Evolutionary conservation across 2,888 invertebrate species (phyloP).

Genomic region (Caenorhabditis zanzibari): DNA sequence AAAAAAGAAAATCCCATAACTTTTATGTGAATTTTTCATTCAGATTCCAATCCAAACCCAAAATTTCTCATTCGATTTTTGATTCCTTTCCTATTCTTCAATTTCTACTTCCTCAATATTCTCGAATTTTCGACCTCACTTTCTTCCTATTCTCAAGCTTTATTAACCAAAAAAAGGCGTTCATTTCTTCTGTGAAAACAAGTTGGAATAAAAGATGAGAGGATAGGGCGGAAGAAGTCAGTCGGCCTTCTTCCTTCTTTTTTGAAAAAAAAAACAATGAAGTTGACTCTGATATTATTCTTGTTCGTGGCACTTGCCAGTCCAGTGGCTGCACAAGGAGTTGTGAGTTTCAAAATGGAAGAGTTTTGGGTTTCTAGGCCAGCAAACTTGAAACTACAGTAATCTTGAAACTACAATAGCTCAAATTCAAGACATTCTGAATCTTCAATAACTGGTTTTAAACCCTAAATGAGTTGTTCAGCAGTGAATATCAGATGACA

Average conservation of each 20-base stretch:
- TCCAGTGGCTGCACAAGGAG: neutral
- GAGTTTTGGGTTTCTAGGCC: neutral
- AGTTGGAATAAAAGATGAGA: neutral
- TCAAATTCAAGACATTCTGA: too few species aligned
- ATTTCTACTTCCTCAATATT: neutral
- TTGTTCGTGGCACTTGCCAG: conserved; percentile 9
- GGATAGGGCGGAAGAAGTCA: neutral
- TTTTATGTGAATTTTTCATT: too few species aligned
- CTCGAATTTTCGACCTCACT: neutral
- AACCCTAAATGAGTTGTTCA: too few species aligned
- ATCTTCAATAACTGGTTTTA: too few species aligned
- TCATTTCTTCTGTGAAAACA: neutral
- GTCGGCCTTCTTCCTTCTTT: neutral
- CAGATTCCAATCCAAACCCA: neutral
- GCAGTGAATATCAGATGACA: too few species aligned
- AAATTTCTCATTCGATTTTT: conserved; percentile 17
- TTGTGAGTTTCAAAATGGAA: neutral
- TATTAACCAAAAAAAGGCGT: neutral
- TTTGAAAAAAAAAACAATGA: neutral
- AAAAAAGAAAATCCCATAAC: too few species aligned
- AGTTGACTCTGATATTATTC: conserved; percentile 24
- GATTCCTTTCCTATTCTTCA: neutral
- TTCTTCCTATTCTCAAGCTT: conserved; percentile 3
- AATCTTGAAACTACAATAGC: too few species aligned
- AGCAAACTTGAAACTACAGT: too few species aligned